Evolutionary conservation across 2,113 vertebrate genomes (phyloP).

Genomic region (Camelus dromedarius): DNA sequence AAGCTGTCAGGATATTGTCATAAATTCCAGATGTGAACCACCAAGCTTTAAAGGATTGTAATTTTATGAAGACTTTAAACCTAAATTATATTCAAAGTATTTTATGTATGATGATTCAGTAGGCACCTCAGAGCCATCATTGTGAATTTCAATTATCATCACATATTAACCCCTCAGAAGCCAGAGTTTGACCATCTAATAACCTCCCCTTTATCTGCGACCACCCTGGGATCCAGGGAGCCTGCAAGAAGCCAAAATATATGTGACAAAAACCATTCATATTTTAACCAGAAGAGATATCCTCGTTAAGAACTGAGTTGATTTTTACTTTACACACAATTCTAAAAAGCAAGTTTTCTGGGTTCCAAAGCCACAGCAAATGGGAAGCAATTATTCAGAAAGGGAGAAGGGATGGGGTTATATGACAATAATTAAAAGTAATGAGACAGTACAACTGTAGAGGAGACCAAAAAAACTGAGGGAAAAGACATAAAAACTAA

Average conservation of each 20-base stretch:
- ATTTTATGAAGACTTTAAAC: conserved; percentile 43
- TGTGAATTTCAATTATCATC: not conserved
- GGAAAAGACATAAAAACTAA: not conserved
- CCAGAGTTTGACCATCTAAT: not conserved
- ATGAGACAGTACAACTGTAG: not conserved
- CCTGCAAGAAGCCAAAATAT: conserved; percentile 49
- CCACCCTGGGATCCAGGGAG: not conserved
- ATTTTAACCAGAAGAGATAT: not conserved
- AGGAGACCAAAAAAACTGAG: not conserved
- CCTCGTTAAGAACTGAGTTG: conserved; percentile 13
- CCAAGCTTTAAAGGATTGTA: conserved; percentile 24
- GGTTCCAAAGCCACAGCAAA: not conserved
- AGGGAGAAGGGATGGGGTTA: not conserved
- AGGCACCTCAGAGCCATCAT: not conserved
- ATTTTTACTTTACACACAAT: conserved; percentile 10
- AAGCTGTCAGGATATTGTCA: not conserved
- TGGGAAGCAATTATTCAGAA: not conserved
- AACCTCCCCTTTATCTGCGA: not conserved
- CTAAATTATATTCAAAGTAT: not conserved
- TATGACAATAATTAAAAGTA: not conserved
- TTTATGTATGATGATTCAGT: not conserved
- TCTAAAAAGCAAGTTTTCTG: not conserved
- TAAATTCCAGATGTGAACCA: conserved; percentile 38
- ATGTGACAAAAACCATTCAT: not conserved
- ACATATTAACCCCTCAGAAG: not conserved